These are phyloP conservation scores for Tryphoninae sp. DNA, from an alignment of 2,888 invertebrate genomes.

Conservation along the genomic window DNA sequence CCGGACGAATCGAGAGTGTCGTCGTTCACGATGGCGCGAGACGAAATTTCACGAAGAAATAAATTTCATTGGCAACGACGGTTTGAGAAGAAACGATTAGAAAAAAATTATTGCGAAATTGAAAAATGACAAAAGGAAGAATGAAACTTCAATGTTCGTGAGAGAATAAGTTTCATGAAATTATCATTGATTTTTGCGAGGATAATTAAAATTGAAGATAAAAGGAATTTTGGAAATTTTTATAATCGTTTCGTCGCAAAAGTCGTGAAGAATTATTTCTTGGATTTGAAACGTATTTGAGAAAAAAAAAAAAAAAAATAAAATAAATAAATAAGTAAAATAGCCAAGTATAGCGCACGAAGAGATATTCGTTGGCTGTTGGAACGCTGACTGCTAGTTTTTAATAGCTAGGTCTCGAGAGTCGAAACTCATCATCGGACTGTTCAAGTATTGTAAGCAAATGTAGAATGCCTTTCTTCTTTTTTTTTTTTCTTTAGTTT, in stretches of 20 bases:
- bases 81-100: no score
- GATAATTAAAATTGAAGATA: neutral
- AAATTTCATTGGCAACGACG: no score
- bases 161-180: no score
- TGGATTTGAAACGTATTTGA: neutral
- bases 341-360: neutral
- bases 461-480: constrained; percentile 44
- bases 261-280: neutral
- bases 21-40: neutral
- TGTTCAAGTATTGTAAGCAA: constrained; percentile 71
- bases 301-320: neutral
- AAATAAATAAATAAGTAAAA: neutral
- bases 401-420: constrained; percentile 67
- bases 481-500: no score
- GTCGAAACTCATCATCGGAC: constrained; percentile 67
- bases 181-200: no score
- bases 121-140: no score
- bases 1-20: neutral
- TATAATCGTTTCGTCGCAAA: constrained; percentile 17
- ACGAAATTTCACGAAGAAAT: neutral
- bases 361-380: constrained; percentile 7
- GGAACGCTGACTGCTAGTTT: constrained; percentile 32
- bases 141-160: no score
- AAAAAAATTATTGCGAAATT: no score
- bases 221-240: neutral